phyloP scores from a whole-genome alignment of 2,797 vertebrate species.

The Vireo griseus region DNA sequence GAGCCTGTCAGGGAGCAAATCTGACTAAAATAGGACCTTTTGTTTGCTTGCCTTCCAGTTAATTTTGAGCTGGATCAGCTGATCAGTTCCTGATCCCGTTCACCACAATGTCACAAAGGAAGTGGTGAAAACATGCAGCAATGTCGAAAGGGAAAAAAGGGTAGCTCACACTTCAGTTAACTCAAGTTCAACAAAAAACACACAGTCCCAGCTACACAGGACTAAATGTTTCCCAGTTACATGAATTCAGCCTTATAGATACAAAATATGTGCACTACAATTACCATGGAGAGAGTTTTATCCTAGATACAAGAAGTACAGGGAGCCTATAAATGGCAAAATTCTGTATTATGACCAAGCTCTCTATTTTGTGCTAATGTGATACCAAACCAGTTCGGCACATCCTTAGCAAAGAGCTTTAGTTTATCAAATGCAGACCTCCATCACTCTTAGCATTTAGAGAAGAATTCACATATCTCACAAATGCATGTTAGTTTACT shows the following conservation, averaged over 20 bases:
- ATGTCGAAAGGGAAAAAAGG: not conserved
- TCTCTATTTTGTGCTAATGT: not conserved
- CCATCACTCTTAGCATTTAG: not conserved
- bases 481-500: not conserved
- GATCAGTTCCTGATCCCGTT: not conserved
- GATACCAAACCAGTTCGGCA: not conserved
- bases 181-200: not conserved
- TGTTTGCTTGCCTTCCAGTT: constrained; percentile 28
- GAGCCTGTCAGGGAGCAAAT: constrained; percentile 4
- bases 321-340: not conserved
- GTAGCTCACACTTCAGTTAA: not conserved
- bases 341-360: not conserved
- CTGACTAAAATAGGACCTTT: constrained; percentile 20
- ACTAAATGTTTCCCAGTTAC: not conserved
- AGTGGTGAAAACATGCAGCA: not conserved
- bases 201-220: not conserved
- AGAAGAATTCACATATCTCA: not conserved
- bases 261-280: not conserved
- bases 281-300: not conserved
- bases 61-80: constrained; percentile 43
- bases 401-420: not conserved
- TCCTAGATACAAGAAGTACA: not conserved
- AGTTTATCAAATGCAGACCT: not conserved
- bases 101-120: constrained; percentile 19
- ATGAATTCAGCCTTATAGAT: not conserved